Evolutionary conservation across 2,797 vertebrate species (phyloP).

Genomic region (Acipenser oxyrinchus): DNA sequence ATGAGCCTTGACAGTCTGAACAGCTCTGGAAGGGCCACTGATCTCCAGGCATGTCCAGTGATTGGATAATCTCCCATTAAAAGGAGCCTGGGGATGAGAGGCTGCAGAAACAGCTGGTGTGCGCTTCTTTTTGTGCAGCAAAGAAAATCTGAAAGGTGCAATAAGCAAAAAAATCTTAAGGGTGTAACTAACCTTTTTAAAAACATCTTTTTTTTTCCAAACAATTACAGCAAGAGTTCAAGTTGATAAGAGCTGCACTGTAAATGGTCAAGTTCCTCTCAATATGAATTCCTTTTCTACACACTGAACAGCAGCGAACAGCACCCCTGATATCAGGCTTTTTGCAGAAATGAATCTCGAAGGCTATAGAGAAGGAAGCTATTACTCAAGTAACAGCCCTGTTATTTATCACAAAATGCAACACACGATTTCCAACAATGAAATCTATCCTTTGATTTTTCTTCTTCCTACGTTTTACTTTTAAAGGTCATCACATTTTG

Average conservation of each 20-base stretch:
- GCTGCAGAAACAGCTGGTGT: no score
- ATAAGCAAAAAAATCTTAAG: no score
- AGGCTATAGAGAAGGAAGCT: neutral
- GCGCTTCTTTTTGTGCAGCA: no score
- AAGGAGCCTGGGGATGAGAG: no score
- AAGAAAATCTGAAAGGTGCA: no score
- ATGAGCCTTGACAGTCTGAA: no score
- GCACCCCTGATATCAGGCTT: neutral
- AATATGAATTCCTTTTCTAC: conserved; percentile 1
- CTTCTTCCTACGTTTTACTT: neutral
- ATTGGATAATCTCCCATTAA: no score
- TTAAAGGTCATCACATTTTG: neutral
- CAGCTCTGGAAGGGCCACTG: no score
- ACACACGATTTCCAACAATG: conserved; percentile 5
- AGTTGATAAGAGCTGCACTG: neutral
- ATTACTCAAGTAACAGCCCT: neutral
- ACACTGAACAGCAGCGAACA: neutral
- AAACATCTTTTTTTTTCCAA: no score
- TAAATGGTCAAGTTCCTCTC: neutral
- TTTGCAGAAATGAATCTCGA: conserved; percentile 1
- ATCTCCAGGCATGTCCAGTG: no score
- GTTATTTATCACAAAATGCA: conserved; percentile 5
- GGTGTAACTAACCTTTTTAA: no score
- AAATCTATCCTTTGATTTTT: conserved; percentile 6
- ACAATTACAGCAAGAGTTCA: no score